Evolutionary conservation across 2,113 vertebrate species (phyloP), one percentile per base, ranked within the genome.

Genomic region (Ibidorhyncha struthersii): DNA sequence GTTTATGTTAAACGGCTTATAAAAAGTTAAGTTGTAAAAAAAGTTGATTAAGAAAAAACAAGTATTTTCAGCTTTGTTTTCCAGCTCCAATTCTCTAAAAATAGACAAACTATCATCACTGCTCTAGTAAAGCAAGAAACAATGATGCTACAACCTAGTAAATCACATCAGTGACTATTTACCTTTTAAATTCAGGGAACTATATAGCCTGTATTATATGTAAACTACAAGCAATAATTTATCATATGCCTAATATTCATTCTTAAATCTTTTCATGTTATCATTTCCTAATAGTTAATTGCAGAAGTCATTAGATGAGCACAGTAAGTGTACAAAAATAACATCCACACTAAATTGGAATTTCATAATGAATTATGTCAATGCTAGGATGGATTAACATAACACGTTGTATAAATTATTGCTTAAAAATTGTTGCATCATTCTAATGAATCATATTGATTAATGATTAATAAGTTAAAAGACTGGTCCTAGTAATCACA

Each of bases 341-440:
- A 96, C 67, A 96, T 92, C 83, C 78, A 91, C 89, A 89, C 56
- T 93, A 97, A 97, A 97, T 94, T 65, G 86, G 96, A 96, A 93
- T 86, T 93, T 89, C 41, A 47, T 77, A 90, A 93, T 77, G 9
- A 90, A 53, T 89, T 62, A 96, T 90, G 53, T 93, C 97, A 96
- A 82, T 85, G 53, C 96, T 97, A 93, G n/a, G 77, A 93, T 18
- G 88, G 77, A 97, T 96, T 97, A 95, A 89, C 62, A 93, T 66
- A 89, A 95, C 26, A 82, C 21, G 77, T 77, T 89, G 82, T 95
- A 89, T 74, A 96, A 96, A 94, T 78, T 87, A 97, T 88, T 95
- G 85, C 94, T 93, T 91, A 55, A 97, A 90, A 94, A 80, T n/a
- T 36, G 10, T 77, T 93, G 41, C 90, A 95, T 82, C 70, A 50